Evolutionary conservation across 1,140 invertebrate genomes (phyloP).

Genomic region (Diorhabda sublineata): DNA sequence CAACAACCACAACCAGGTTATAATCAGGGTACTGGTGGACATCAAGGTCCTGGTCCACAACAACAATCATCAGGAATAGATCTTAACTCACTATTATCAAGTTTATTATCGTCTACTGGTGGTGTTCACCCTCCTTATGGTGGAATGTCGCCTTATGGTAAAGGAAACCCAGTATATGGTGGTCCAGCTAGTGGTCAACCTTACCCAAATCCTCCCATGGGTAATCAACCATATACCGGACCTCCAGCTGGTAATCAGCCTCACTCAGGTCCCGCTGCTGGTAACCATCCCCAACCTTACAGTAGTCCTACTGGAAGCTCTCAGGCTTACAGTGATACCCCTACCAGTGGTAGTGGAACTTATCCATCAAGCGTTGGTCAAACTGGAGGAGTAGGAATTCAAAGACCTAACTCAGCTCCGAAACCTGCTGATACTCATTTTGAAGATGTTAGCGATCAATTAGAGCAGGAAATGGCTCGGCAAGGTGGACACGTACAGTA

Average conservation of each 20-base stretch:
- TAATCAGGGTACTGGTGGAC: constrained; percentile 20
- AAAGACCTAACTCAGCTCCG: neutral
- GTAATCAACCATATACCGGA: neutral
- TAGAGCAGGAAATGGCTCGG: neutral
- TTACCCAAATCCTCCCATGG: neutral
- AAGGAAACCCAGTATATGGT: neutral
- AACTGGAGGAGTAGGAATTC: neutral
- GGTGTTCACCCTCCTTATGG: neutral
- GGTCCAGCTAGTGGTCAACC: neutral
- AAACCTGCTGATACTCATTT: neutral
- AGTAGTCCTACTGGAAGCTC: neutral
- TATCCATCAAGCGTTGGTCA: neutral
- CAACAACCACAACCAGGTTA: neutral
- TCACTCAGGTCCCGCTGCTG: neutral
- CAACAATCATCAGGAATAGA: constrained; percentile 5
- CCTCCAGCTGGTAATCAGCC: neutral
- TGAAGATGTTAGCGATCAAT: constrained; percentile 21
- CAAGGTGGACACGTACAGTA: neutral
- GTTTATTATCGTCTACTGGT: constrained; percentile 4
- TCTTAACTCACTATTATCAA: constrained; percentile 5
- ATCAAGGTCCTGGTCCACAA: constrained; percentile 3
- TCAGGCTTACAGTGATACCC: neutral
- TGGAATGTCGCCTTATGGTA: neutral
- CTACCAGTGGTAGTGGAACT: neutral
- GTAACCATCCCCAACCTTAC: neutral